These are phyloP conservation scores for Bubalus kerabau DNA, from an alignment of 2,113 vertebrate species.

Conservation along the genomic window DNA sequence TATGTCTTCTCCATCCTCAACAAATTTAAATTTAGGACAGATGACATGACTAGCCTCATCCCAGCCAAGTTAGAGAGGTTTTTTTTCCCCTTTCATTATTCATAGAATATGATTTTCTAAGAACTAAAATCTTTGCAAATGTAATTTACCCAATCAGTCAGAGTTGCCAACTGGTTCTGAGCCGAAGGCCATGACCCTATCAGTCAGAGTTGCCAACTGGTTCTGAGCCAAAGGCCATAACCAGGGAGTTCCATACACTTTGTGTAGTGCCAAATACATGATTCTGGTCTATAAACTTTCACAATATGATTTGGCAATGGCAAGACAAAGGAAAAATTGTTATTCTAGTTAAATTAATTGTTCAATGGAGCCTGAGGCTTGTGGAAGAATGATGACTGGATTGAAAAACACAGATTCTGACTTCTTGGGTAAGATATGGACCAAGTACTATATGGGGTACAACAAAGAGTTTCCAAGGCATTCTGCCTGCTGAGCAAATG, in stretches of 20 bases:
- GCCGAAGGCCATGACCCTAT: slow-evolving; percentile 10
- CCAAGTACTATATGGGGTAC: background rate
- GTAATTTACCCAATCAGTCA: background rate
- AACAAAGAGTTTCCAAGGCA: background rate
- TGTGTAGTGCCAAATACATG: slow-evolving; percentile 19
- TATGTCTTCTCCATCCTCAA: background rate
- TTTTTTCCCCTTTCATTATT: background rate
- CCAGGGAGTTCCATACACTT: slow-evolving; percentile 28
- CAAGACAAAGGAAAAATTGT: slow-evolving; percentile 36
- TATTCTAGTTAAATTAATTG: background rate
- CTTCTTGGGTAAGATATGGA: background rate
- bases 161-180: slow-evolving; percentile 52
- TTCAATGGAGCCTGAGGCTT: background rate
- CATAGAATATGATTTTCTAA: slow-evolving; percentile 64
- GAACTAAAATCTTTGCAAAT: slow-evolving; percentile 50
- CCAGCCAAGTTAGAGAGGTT: background rate
- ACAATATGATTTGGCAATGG: slow-evolving; percentile 28
- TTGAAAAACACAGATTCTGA: background rate
- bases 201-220: slow-evolving; percentile 45
- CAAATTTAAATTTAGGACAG: slow-evolving; percentile 59
- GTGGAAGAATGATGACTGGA: background rate
- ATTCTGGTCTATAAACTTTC: slow-evolving; percentile 29
- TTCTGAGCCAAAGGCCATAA: slow-evolving; percentile 23
- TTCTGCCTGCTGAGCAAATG: background rate
- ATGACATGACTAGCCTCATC: slow-evolving; percentile 29